These are phyloP conservation scores for Alectoris magna DNA, from an alignment of 2,797 vertebrate genomes.

Conservation along the genomic window DNA sequence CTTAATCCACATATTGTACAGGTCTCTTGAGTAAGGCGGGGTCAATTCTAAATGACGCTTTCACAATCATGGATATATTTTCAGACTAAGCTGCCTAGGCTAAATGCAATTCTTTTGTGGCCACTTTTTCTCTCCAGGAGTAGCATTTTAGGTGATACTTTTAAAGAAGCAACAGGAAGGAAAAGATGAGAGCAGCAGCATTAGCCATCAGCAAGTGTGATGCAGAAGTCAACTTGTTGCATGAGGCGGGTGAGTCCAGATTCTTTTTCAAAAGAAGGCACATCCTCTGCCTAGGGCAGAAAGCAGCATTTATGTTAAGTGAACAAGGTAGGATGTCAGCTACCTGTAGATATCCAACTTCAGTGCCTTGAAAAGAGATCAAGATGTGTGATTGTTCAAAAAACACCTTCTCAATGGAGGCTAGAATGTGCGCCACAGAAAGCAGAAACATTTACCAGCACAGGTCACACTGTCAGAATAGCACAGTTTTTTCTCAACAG, in stretches of 20 bases:
- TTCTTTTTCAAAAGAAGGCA: not conserved
- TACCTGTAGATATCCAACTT: not conserved
- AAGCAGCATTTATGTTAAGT: not conserved
- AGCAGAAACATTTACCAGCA: not conserved
- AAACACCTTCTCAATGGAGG: not conserved
- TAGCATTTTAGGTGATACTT: not conserved
- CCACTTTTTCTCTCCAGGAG: not conserved
- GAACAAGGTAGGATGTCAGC: not conserved
- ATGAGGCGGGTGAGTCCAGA: not conserved
- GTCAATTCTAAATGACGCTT: not conserved
- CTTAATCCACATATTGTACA: conserved; percentile 12
- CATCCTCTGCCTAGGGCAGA: not conserved
- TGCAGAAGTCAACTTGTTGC: not conserved
- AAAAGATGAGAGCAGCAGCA: not conserved
- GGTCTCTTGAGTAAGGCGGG: conserved; percentile 14
- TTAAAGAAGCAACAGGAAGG: not conserved
- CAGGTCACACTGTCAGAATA: not conserved
- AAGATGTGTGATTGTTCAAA: not conserved
- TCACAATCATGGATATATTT: not conserved
- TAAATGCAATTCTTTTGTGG: not conserved
- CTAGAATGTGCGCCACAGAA: not conserved
- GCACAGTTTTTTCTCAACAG: not conserved
- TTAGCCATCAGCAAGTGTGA: not conserved
- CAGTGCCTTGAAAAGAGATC: not conserved
- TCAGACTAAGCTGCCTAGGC: not conserved